Percentiles rank a stretch among this genome's conserved stretches.
These are phyloP conservation scores for Champsocephalus gunnari DNA, from an alignment of 2,797 vertebrate genomes.

Conservation along the genomic window DNA sequence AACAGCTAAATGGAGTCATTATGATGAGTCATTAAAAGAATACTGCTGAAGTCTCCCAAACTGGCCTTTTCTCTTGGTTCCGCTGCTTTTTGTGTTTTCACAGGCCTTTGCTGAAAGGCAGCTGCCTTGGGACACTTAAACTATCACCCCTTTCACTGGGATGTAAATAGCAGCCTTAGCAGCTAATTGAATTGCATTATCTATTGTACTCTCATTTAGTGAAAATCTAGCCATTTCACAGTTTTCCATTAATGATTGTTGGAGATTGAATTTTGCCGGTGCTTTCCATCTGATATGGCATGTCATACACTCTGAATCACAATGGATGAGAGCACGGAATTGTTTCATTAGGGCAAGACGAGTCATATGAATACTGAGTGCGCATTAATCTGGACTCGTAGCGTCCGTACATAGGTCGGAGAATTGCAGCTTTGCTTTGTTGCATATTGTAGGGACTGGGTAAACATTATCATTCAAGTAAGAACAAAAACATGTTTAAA, in stretches of 20 bases:
- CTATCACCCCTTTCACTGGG: slow-evolving; percentile 81
- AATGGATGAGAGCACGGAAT: slow-evolving; percentile 52
- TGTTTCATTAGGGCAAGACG: slow-evolving; percentile 60
- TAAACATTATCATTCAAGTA: slow-evolving; percentile 44
- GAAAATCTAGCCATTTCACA: slow-evolving; percentile 74
- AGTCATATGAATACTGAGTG: slow-evolving; percentile 70
- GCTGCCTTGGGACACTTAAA: slow-evolving; percentile 81
- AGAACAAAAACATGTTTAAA: slow-evolving; percentile 21
- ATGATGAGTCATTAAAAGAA: slow-evolving; percentile 90
- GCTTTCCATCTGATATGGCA: slow-evolving; percentile 67
- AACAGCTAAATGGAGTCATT: slow-evolving; percentile 89
- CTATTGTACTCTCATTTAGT: slow-evolving; percentile 79
- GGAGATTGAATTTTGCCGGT: slow-evolving; percentile 69
- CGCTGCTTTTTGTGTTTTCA: slow-evolving; percentile 76
- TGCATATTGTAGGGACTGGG: slow-evolving; percentile 21
- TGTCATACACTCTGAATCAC: slow-evolving; percentile 65
- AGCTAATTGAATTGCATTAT: slow-evolving; percentile 84
- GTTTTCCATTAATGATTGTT: slow-evolving; percentile 77
- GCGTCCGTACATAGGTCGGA: slow-evolving; percentile 57
- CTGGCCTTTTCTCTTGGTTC: slow-evolving; percentile 79
- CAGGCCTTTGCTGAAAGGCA: slow-evolving; percentile 77
- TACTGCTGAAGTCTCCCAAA: slow-evolving; percentile 80
- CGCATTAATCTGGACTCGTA: slow-evolving; percentile 58
- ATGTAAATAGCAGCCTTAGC: slow-evolving; percentile 80
- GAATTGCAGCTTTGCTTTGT: slow-evolving; percentile 49